Evolutionary conservation across 35 echinoderm and acorn worm species (phyloP).

Genomic region (Heliocidaris tuberculata): DNA sequence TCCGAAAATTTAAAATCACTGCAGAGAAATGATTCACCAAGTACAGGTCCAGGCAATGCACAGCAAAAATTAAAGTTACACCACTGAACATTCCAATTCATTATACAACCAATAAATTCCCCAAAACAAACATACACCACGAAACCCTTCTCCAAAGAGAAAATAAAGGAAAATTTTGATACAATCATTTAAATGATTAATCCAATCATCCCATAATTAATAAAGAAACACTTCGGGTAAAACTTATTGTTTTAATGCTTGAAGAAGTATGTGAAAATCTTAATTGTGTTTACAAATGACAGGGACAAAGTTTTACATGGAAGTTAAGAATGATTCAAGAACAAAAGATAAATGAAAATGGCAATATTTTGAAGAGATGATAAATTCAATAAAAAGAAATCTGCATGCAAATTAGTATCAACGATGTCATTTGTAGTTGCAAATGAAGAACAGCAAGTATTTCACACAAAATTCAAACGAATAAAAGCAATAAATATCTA

Average conservation of each 20-base stretch:
- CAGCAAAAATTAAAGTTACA: not conserved
- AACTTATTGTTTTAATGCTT: not conserved
- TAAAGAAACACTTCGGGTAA: too few relatives aligned
- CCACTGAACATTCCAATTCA: not conserved
- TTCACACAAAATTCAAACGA: not conserved
- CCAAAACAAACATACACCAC: not conserved
- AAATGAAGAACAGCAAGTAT: slow-evolving; percentile 34
- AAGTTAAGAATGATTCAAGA: not conserved
- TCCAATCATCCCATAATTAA: not conserved
- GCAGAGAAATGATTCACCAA: not conserved
- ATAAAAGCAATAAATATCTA: not conserved
- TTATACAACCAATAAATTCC: not conserved
- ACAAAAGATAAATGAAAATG: not conserved
- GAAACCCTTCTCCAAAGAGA: not conserved
- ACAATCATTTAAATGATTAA: not conserved
- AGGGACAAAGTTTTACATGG: not conserved
- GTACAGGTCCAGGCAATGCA: not conserved
- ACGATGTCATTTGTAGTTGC: not conserved
- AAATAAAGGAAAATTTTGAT: not conserved
- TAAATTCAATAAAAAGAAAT: not conserved
- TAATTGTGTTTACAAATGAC: not conserved
- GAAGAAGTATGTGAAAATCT: not conserved
- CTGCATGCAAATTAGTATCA: not conserved
- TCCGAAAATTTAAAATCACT: not conserved
- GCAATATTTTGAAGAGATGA: not conserved